Conservation (phyloP, 2,113 vertebrate genomes). For the Nipponia nippon region DNA sequence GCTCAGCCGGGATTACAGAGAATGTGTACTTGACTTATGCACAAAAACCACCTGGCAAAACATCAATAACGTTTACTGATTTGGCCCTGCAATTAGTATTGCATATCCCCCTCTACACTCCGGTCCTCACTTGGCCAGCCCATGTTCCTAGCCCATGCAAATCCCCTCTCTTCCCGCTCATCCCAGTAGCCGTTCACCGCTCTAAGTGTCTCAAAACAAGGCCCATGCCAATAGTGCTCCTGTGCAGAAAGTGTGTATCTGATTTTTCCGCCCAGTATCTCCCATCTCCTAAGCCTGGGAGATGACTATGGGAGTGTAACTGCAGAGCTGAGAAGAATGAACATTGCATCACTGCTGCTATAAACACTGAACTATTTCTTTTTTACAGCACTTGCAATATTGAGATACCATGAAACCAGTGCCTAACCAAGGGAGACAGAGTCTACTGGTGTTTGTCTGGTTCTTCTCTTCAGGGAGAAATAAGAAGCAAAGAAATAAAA, state of each 20-base stretch:
- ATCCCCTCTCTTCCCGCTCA: not conserved
- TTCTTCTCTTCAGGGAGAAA: not conserved
- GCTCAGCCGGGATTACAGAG: not conserved
- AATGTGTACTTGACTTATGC: accelerated
- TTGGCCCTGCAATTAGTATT: not conserved
- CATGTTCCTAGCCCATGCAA: not conserved
- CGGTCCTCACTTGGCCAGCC: not conserved
- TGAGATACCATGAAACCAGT: not conserved
- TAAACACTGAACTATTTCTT: not conserved
- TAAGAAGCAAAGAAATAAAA: not conserved
- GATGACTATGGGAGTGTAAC: not conserved
- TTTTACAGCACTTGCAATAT: not conserved
- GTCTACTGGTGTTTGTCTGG: not conserved
- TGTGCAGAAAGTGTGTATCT: not conserved
- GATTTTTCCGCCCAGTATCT: conserved; percentile 13
- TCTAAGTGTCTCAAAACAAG: not conserved
- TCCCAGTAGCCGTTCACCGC: not conserved
- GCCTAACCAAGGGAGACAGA: not conserved
- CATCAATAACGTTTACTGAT: not conserved
- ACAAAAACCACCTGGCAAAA: not conserved
- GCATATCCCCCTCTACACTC: not conserved
- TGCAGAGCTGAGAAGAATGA: conserved; percentile 27
- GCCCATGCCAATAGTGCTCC: not conserved
- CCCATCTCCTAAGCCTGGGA: not conserved
- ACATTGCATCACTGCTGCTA: conserved; percentile 26